These are phyloP conservation scores for Cyphomyrus discorhynchus DNA, from an alignment of 2,113 vertebrate genomes.

Conservation along the genomic window DNA sequence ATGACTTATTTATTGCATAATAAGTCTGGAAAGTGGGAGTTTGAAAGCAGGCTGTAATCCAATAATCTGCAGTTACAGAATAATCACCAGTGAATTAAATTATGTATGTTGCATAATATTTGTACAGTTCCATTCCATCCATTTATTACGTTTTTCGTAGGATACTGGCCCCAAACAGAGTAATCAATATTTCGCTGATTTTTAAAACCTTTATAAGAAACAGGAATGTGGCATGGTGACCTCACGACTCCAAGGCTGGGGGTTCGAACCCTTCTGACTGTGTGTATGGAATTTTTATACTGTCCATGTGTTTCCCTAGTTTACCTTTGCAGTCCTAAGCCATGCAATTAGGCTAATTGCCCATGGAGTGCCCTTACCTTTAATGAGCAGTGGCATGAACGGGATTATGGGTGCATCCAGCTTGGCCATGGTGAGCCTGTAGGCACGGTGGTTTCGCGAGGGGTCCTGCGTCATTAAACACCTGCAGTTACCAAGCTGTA, in stretches of 20 bases:
- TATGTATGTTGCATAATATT: background rate
- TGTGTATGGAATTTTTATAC: background rate
- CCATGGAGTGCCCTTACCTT: slow-evolving; percentile 63
- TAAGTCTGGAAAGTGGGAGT: background rate
- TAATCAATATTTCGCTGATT: background rate
- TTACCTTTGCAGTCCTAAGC: background rate
- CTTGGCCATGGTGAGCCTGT: slow-evolving; percentile 89
- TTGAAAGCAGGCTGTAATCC: background rate
- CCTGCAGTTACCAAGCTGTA: background rate
- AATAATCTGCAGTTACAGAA: background rate
- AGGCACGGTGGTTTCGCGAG: slow-evolving; percentile 91
- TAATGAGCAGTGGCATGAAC: slow-evolving; percentile 95
- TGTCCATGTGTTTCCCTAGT: background rate
- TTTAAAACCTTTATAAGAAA: background rate
- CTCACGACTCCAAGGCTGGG: background rate
- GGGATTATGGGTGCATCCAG: slow-evolving; percentile 94
- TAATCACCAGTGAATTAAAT: background rate
- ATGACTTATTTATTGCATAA: slow-evolving; percentile 15
- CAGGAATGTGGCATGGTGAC: background rate
- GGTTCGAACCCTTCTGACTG: background rate
- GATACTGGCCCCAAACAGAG: background rate
- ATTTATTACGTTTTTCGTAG: background rate
- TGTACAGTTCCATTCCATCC: background rate
- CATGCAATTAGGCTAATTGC: background rate
- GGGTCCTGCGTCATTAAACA: slow-evolving; percentile 70